Base-by-base conservation (phyloP, 1,140 invertebrate species). In the Drosophila kikkawai region DNA sequence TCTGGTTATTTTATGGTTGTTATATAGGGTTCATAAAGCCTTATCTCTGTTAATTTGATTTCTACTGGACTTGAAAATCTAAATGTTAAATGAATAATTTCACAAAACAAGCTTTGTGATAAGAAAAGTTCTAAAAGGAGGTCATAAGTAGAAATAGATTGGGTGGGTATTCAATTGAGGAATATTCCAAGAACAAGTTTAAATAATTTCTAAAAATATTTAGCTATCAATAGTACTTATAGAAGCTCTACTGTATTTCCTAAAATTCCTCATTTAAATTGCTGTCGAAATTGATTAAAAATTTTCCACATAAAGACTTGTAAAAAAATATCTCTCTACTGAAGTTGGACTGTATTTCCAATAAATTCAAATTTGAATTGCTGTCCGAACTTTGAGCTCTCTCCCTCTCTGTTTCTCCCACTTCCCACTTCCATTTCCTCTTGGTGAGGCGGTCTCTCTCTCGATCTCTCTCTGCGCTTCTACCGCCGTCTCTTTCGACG, bases 371-470 rank as follows among this genome's bases (percentile, higher is more conserved):
- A 70, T 70, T 70, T 36, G 36, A 69, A 67, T 67, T 67, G 41
- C 58, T 26, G 66, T 37, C 26, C 70, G 37, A 76, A 86, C 84
- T 78, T 79, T 79, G 69, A 70, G 50, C 76, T 45, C 41, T 51
- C 51, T 37, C 53, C 36, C 53, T 22, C 51, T 22, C 32, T 11
- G n/a, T 15, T 34, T 39, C 53, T 9, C n/a, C 32, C 60, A 60
- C 22, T 60, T 6, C 26, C 34, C 48, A 39, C 13, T 45, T 32
- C 66, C 67, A 67, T 36, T 68, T 67, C 63, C 67, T 29, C 64
- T 32, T 37, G 32, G 1, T 22, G 41, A 66, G 57, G 42, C 48
- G 34, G 58, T 51, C 44, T 26, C 47, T 56, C 68, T 58, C 36
- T 45, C 58, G 41, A 19, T 32, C n/a, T 58, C 57, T 26, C 13